Evolutionary conservation across 2,797 vertebrate species (phyloP).

Genomic region (Anguilla pacifica): DNA sequence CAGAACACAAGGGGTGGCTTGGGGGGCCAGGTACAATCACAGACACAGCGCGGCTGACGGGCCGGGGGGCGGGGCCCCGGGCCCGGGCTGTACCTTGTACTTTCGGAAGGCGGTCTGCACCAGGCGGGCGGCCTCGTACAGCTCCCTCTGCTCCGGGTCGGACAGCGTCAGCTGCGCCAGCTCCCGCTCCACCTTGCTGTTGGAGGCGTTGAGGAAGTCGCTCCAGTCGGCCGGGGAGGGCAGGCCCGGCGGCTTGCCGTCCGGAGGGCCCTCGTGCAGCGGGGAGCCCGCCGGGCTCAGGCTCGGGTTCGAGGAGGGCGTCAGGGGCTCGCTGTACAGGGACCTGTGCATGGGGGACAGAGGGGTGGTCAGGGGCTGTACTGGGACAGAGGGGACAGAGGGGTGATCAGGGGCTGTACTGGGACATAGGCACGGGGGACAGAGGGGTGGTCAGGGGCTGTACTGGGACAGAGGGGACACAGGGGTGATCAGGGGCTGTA

Average conservation of each 20-base stretch:
- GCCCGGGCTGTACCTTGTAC: slow-evolving; percentile 82
- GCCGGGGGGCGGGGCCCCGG: background rate
- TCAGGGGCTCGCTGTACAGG: slow-evolving; percentile 81
- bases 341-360: slow-evolving; percentile 72
- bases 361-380: background rate
- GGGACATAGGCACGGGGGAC: too few relatives aligned
- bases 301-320: slow-evolving; percentile 84
- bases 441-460: too few relatives aligned
- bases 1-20: background rate
- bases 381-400: too few relatives aligned
- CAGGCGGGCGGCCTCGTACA: slow-evolving; percentile 93
- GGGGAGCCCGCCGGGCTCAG: slow-evolving; percentile 82
- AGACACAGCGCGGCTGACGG: background rate
- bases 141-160: slow-evolving; percentile 90
- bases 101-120: slow-evolving; percentile 96
- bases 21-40: background rate
- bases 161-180: slow-evolving; percentile 92
- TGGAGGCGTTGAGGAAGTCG: slow-evolving; percentile 89
- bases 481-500: too few relatives aligned
- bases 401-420: too few relatives aligned
- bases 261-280: slow-evolving; percentile 80
- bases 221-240: slow-evolving; percentile 89
- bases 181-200: slow-evolving; percentile 88
- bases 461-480: too few relatives aligned
- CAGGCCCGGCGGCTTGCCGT: slow-evolving; percentile 81